Conservation (phyloP, 2,797 vertebrate genomes). For the Ctenopoma kingsleyae region DNA sequence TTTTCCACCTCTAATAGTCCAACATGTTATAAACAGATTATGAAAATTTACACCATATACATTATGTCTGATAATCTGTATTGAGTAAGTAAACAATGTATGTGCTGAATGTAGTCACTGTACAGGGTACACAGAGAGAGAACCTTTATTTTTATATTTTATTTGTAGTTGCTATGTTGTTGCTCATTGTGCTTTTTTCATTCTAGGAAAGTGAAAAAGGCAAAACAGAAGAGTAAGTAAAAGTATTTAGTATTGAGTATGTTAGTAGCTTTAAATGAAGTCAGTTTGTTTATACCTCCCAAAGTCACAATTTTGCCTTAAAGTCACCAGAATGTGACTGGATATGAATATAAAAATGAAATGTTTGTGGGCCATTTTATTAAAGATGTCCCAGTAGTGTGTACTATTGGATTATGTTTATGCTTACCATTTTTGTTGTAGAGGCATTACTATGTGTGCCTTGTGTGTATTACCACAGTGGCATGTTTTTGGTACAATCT, state of each 20-base stretch:
- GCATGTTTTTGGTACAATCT: too few species aligned
- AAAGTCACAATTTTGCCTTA: neutral
- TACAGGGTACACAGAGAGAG: too few species aligned
- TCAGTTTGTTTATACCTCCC: neutral
- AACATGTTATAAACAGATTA: neutral
- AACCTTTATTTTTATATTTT: neutral
- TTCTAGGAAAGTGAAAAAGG: conserved; percentile 95
- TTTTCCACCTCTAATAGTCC: neutral
- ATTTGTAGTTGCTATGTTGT: neutral
- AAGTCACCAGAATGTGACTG: neutral
- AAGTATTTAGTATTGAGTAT: conserved; percentile 7
- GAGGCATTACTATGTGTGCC: too few species aligned
- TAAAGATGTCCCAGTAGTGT: neutral
- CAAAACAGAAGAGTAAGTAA: conserved; percentile 94
- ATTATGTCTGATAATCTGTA: neutral
- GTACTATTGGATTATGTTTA: neutral
- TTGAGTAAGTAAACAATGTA: neutral
- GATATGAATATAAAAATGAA: neutral
- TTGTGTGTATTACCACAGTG: too few species aligned
- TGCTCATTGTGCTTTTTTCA: conserved; percentile 14
- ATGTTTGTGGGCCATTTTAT: neutral
- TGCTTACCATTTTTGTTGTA: neutral
- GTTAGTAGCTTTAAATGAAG: neutral
- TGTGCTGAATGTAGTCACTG: neutral
- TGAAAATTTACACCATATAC: neutral